Conservation (phyloP, 2,113 vertebrate species). For the Poecilia latipinna region DNA sequence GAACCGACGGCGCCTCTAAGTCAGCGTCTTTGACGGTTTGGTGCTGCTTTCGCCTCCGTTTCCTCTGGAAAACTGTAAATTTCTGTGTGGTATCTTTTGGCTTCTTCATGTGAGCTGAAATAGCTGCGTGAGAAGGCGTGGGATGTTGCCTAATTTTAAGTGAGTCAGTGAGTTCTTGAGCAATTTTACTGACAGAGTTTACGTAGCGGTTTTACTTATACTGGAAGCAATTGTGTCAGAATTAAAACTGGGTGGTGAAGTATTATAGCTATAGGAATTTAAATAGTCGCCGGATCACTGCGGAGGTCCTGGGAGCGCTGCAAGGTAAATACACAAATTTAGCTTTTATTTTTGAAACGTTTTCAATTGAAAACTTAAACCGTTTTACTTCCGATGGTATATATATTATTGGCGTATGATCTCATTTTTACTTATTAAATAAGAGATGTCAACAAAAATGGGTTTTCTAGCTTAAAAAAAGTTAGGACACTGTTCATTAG, state of each 20-base stretch:
- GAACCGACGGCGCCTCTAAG: neutral
- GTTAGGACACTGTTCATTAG: too few species aligned
- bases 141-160: neutral
- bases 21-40: conserved; percentile 21
- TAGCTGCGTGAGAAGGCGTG: conserved; percentile 4
- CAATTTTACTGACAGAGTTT: neutral
- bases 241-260: neutral
- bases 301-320: neutral
- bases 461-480: neutral
- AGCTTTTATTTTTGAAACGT: neutral
- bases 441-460: too few species aligned
- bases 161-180: conserved; percentile 13
- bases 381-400: too few species aligned
- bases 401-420: neutral
- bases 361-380: neutral
- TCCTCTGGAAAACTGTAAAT: conserved; percentile 19
- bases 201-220: conserved; percentile 3
- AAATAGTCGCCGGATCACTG: neutral
- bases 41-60: conserved; percentile 15
- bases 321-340: neutral
- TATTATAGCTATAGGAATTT: neutral
- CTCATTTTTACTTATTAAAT: neutral
- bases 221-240: neutral
- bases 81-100: neutral
- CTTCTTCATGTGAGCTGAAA: neutral